phyloP scores from a whole-genome alignment of 2,113 vertebrate genomes.

The Pseudolaguvia tuberculata region DNA sequence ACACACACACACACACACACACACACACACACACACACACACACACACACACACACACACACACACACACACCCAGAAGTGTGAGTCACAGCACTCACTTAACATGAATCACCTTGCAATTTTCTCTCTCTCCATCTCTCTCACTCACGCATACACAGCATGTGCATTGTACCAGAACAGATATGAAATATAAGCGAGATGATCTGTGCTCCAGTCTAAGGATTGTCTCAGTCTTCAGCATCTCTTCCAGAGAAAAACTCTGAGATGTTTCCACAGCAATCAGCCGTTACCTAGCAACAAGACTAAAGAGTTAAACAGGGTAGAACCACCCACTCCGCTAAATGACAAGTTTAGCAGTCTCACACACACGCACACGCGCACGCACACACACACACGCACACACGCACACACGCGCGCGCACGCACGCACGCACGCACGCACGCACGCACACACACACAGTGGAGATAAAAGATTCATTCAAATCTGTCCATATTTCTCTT shows the following conservation, averaged over 20 bases:
- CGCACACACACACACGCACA: conserved; percentile 1
- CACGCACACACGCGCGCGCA: conserved; percentile 3
- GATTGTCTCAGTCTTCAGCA: not conserved
- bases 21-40: conserved; percentile 54
- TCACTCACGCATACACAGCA: not conserved
- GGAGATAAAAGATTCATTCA: too few relatives aligned
- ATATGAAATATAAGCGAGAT: too few relatives aligned
- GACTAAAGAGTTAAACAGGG: conserved; percentile 56
- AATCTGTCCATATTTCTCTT: not conserved
- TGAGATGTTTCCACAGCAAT: conserved; percentile 64
- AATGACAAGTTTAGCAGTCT: conserved; percentile 35
- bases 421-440: not conserved
- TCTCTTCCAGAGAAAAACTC: conserved; percentile 52
- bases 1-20: too few relatives aligned
- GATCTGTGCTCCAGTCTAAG: not conserved
- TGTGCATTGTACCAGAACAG: too few relatives aligned
- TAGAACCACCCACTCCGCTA: conserved; percentile 39
- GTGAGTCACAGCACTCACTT: conserved; percentile 10
- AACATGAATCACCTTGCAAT: not conserved
- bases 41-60: conserved; percentile 21
- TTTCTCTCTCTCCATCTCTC: not conserved
- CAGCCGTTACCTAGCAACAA: conserved; percentile 72
- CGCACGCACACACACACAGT: conserved; percentile 2
- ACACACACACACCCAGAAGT: conserved; percentile 3
- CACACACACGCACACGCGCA: conserved; percentile 1